Percentiles rank a stretch among this genome's conserved stretches.
Conservation (phyloP, 2,113 vertebrate species). For the Calypte anna region DNA sequence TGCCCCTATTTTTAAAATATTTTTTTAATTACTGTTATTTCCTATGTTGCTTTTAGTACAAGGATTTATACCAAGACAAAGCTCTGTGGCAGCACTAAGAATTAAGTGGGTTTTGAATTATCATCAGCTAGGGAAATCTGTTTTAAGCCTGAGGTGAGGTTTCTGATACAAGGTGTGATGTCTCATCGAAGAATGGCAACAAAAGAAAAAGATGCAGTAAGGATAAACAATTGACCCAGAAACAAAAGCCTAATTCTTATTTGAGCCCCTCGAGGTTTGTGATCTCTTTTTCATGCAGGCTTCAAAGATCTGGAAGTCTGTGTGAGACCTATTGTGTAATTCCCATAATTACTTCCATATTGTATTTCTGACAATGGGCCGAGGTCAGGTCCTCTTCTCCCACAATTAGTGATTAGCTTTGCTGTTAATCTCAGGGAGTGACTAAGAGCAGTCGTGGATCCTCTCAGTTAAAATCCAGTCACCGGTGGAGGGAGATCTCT, state of each 20-base stretch:
- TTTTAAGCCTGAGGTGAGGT: not conserved
- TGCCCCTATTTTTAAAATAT: not conserved
- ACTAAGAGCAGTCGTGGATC: not conserved
- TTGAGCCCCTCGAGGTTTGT: not conserved
- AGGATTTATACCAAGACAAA: not conserved
- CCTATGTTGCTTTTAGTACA: not conserved
- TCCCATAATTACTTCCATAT: not conserved
- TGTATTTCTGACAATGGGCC: not conserved
- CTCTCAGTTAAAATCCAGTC: not conserved
- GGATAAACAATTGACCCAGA: not conserved
- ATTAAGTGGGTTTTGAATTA: not conserved
- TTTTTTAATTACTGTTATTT: not conserved
- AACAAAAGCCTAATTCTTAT: not conserved
- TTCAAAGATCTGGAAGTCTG: conserved; percentile 33
- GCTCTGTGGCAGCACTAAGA: not conserved
- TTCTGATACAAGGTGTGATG: not conserved
- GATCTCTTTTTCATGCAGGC: not conserved
- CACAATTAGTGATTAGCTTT: not conserved
- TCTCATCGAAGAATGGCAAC: not conserved
- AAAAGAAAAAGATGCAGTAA: not conserved
- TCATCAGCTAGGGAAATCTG: not conserved
- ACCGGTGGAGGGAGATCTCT: not conserved
- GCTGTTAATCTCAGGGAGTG: not conserved
- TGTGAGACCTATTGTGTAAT: not conserved
- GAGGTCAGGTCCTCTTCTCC: not conserved